phyloP scores from a whole-genome alignment of 2,113 vertebrate genomes.

The mouse (Mus musculus) region DNA sequence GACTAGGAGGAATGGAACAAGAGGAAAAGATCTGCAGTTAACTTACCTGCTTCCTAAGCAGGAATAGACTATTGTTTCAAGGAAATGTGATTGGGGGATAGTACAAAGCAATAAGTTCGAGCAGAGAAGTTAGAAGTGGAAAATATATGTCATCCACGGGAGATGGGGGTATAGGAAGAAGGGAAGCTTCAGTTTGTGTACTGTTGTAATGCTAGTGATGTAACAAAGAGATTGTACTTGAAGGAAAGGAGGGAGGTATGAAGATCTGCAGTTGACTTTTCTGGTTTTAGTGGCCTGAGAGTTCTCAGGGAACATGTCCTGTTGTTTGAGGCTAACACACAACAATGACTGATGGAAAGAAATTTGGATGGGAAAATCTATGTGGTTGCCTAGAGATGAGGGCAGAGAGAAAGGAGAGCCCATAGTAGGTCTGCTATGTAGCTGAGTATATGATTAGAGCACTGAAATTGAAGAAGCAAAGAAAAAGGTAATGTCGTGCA shows the following conservation, averaged over 20 bases:
- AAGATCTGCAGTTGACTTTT: not conserved
- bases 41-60: not conserved
- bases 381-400: not conserved
- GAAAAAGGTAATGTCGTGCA: not conserved
- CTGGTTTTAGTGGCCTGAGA: too few species aligned
- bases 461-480: too few species aligned
- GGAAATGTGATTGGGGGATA: not conserved
- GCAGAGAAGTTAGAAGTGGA: not conserved
- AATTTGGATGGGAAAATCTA: not conserved
- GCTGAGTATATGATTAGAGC: not conserved
- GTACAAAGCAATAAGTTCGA: not conserved
- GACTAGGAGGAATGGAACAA: not conserved
- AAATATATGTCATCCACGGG: not conserved
- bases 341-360: not conserved
- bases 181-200: too few species aligned
- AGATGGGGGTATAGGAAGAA: fast-evolving
- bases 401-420: not conserved
- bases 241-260: not conserved
- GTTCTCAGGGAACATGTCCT: not conserved
- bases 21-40: not conserved
- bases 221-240: not conserved
- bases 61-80: not conserved
- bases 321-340: not conserved
- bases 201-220: too few species aligned
- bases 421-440: too few species aligned